Percentiles rank a stretch among this genome's conserved stretches.
Evolutionary conservation across 2,113 vertebrate genomes (phyloP).

Genomic region (Hoplias malabaricus): DNA sequence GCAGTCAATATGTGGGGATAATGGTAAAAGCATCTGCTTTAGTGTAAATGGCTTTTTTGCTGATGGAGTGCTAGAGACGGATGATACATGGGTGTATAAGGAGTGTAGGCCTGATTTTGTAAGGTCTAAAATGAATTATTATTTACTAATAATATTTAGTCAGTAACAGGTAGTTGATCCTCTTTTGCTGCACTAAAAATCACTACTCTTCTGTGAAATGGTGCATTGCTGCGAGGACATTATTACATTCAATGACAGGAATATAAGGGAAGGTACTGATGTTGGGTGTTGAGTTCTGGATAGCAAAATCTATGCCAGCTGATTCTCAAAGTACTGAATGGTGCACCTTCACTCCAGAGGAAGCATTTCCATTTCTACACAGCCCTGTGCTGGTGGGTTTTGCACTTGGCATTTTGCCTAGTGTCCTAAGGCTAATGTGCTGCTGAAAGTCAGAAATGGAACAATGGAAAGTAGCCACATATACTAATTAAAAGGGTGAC

Average conservation of each 20-base stretch:
- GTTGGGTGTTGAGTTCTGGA: not conserved
- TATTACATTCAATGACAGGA: not conserved
- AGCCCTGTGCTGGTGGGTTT: too few relatives aligned
- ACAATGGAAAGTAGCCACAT: too few relatives aligned
- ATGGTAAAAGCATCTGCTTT: slow-evolving; percentile 11
- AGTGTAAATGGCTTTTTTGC: slow-evolving; percentile 20
- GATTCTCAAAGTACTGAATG: not conserved
- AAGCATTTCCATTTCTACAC: too few relatives aligned
- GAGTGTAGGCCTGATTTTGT: not conserved
- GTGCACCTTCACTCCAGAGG: not conserved
- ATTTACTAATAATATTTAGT: too few relatives aligned
- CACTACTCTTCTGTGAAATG: not conserved
- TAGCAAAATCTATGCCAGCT: not conserved
- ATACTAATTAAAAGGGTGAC: too few relatives aligned
- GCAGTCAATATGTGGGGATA: slow-evolving; percentile 4
- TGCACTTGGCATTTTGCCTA: too few relatives aligned
- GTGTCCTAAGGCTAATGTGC: too few relatives aligned
- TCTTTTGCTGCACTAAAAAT: too few relatives aligned
- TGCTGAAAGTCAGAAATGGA: too few relatives aligned
- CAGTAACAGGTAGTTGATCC: too few relatives aligned
- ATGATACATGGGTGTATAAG: not conserved
- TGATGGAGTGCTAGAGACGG: not conserved
- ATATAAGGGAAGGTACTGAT: too few relatives aligned
- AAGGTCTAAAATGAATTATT: too few relatives aligned
- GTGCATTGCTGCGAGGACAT: not conserved